A percentile compares a stretch with the other conserved stretches of the same genome.
Evolutionary conservation across 2,113 vertebrate species (phyloP).

Genomic region (Phylloscopus whistleri): DNA sequence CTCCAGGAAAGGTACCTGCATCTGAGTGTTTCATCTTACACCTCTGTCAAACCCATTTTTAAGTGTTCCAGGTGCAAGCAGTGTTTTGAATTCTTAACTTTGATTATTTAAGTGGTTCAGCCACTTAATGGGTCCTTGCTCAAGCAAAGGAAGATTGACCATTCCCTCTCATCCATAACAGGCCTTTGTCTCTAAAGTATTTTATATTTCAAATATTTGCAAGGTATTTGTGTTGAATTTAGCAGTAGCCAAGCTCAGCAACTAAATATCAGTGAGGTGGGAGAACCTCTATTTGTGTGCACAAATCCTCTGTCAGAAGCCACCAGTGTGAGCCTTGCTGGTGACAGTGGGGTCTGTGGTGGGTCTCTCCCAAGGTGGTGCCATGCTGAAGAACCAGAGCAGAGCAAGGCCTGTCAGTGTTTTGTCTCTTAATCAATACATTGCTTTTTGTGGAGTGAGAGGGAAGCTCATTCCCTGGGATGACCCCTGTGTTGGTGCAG

Average conservation of each 20-base stretch:
- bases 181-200: background rate
- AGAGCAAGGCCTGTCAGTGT: background rate
- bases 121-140: background rate
- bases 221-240: background rate
- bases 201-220: background rate
- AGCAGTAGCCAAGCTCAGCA: conserved; percentile 20
- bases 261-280: conserved; percentile 3
- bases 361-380: background rate
- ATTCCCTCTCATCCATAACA: background rate
- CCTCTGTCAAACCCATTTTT: background rate
- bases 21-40: background rate
- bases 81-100: background rate
- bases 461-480: background rate
- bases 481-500: background rate
- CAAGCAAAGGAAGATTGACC: background rate
- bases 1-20: background rate
- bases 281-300: background rate
- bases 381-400: accelerated
- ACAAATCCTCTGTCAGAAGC: background rate
- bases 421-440: background rate
- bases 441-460: background rate
- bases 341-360: background rate
- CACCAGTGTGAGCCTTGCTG: background rate
- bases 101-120: background rate
- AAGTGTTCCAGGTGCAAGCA: background rate